A percentile compares a stretch with the other conserved stretches of the same genome.
Conservation (phyloP, 2,888 invertebrate species). For the Rhamphomyia laevipes region DNA sequence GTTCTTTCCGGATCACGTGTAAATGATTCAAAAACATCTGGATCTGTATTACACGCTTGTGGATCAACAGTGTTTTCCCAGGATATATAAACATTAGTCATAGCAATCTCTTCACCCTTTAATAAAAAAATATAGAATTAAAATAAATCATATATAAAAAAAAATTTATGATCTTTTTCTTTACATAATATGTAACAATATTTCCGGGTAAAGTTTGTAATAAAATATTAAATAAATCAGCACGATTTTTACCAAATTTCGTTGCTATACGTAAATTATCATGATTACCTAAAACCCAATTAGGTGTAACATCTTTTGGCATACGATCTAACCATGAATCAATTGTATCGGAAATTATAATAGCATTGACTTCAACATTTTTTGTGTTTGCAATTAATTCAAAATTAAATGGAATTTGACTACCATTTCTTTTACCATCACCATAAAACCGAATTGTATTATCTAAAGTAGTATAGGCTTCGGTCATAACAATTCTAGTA, state of each 20-base stretch:
- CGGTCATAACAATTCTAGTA: conserved; percentile 45
- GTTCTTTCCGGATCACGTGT: conserved; percentile 41
- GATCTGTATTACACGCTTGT: conserved; percentile 43
- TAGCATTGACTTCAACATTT: conserved; percentile 30
- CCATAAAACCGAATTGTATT: conserved; percentile 52
- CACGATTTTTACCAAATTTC: conserved; percentile 39
- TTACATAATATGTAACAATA: conserved; percentile 44
- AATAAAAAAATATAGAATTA: conserved; percentile 15
- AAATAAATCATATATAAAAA: not conserved
- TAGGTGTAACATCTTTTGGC: conserved; percentile 45
- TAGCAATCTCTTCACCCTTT: conserved; percentile 65
- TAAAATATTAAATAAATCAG: conserved; percentile 45
- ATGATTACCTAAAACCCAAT: conserved; percentile 55
- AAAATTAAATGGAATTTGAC: conserved; percentile 57
- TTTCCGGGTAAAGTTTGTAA: conserved; percentile 47
- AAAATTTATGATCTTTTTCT: conserved; percentile 17
- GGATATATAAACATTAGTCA: conserved; percentile 47
- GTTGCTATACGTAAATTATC: conserved; percentile 37
- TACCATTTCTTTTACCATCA: conserved; percentile 34
- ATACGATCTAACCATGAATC: conserved; percentile 47
- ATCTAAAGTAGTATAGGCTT: conserved; percentile 45
- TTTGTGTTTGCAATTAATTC: conserved; percentile 44
- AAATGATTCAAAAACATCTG: conserved; percentile 20
- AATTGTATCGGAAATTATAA: conserved; percentile 41
- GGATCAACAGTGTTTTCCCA: conserved; percentile 51